These are phyloP conservation scores for Metellina segmentata DNA, from an alignment of 2,888 invertebrate genomes.

Conservation along the genomic window DNA sequence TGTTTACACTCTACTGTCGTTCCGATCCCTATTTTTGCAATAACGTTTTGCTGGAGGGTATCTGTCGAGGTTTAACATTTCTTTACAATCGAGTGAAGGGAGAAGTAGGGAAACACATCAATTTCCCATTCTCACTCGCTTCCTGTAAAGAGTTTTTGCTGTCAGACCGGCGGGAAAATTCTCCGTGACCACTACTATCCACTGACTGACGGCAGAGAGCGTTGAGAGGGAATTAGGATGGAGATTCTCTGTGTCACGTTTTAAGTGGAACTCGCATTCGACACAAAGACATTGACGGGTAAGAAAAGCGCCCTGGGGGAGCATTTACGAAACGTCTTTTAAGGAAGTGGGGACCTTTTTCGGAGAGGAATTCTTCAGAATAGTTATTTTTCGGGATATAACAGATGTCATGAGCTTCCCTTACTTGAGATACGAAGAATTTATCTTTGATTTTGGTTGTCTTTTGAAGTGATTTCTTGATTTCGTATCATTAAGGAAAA, in stretches of 20 bases:
- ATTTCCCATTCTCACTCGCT: not conserved
- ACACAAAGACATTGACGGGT: not conserved
- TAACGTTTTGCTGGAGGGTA: not conserved
- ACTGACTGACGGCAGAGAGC: not conserved
- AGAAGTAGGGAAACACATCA: not conserved
- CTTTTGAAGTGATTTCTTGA: too few species aligned
- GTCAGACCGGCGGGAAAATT: not conserved
- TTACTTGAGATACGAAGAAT: too few species aligned
- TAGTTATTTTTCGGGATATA: too few species aligned
- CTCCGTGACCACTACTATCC: not conserved
- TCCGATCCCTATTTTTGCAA: not conserved
- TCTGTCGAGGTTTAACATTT: not conserved
- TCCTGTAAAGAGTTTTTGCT: not conserved
- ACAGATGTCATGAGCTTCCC: too few species aligned
- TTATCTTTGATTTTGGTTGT: too few species aligned
- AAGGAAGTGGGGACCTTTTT: too few species aligned
- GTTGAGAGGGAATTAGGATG: not conserved
- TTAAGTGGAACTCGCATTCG: constrained; percentile 1
- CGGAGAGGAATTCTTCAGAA: too few species aligned
- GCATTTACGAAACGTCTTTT: not conserved
- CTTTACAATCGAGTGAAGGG: not conserved
- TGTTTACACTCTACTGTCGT: not conserved
- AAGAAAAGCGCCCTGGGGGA: not conserved
- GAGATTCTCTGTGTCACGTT: constrained; percentile 1
- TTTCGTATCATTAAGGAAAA: too few species aligned